A percentile compares a stretch with the other conserved stretches of the same genome.
phyloP scores from a whole-genome alignment of 2,888 invertebrate species.

The Slavum lentiscoides region DNA sequence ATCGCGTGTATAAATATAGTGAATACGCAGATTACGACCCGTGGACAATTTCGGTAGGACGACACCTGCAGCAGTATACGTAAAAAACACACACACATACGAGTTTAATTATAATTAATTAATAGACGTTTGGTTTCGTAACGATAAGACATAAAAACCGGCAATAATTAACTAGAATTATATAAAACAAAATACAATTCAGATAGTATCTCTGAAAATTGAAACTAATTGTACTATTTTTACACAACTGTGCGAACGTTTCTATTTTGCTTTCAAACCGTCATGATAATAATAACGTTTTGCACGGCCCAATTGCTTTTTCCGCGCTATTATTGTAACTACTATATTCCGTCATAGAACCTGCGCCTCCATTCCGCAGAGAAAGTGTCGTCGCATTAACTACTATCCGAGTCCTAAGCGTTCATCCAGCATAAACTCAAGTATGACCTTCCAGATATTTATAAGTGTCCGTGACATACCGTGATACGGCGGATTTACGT shows the following conservation, averaged over 20 bases:
- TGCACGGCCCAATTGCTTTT: conserved; percentile 28
- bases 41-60: too few relatives aligned
- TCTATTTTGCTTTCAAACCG: conserved; percentile 29
- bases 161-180: background rate
- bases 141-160: background rate
- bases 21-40: too few relatives aligned
- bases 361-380: background rate
- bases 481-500: background rate
- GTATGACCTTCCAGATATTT: conserved; percentile 19
- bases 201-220: background rate
- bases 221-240: conserved; percentile 2
- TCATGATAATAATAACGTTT: conserved; percentile 27
- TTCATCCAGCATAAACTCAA: conserved; percentile 27
- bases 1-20: too few relatives aligned
- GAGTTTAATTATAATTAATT: too few relatives aligned
- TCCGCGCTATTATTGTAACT: conserved; percentile 17
- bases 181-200: background rate
- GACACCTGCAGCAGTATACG: too few relatives aligned
- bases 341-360: conserved; percentile 29
- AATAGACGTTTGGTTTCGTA: background rate
- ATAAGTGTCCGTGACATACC: conserved; percentile 7
- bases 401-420: background rate
- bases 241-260: conserved; percentile 20
- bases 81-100: too few relatives aligned
- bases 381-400: conserved; percentile 20